phyloP scores from a whole-genome alignment of 2,113 vertebrate genomes.

The Microtus richardsoni region DNA sequence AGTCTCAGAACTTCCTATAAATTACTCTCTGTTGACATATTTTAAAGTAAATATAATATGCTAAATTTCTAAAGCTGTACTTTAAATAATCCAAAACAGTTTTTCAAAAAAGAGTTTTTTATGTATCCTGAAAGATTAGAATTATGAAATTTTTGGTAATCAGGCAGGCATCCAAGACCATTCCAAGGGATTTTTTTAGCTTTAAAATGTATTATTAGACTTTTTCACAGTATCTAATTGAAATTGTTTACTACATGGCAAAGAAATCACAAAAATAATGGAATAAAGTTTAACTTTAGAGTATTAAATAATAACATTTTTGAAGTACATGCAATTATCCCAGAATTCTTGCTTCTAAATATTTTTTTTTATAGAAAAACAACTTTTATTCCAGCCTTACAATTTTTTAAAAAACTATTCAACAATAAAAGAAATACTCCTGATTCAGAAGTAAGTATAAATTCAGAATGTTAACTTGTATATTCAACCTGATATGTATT shows the following conservation, averaged over 20 bases:
- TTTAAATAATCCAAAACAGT: background rate
- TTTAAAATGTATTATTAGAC: background rate
- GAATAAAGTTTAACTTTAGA: background rate
- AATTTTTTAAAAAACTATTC: background rate
- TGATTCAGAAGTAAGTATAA: background rate
- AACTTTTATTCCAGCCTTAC: background rate
- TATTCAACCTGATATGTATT: background rate
- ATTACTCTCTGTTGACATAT: background rate
- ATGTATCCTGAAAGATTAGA: background rate
- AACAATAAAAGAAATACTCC: background rate
- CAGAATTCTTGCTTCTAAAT: background rate
- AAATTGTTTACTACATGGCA: background rate
- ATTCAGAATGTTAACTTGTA: background rate
- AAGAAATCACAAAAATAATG: constrained; percentile 8
- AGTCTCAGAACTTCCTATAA: background rate
- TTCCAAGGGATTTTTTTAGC: background rate
- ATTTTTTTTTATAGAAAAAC: background rate
- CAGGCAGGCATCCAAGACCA: background rate
- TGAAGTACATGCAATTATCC: background rate
- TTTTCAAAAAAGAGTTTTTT: background rate
- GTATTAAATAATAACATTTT: background rate
- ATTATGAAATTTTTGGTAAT: background rate
- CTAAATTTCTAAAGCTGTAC: background rate
- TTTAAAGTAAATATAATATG: background rate
- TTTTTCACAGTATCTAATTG: background rate